Conservation (phyloP, 35 echinoderm and acorn worm genomes). For the Diadema setosum region DNA sequence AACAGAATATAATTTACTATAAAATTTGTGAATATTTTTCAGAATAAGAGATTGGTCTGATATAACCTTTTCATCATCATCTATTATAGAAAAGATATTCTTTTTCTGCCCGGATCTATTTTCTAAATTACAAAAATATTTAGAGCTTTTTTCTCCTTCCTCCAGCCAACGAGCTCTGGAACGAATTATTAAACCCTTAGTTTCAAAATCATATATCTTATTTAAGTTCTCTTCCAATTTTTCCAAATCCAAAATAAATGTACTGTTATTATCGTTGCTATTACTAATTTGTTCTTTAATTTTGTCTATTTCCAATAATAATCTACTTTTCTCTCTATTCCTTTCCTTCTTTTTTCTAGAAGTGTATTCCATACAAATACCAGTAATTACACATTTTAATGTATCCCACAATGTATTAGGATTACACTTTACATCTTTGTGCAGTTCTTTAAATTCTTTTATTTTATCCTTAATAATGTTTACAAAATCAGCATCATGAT, state of each 20-base stretch:
- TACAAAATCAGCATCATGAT: conserved; percentile 24
- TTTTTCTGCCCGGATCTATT: neutral
- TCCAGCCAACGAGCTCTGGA: conserved; percentile 27
- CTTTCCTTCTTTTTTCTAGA: conserved; percentile 1
- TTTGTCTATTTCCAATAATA: neutral
- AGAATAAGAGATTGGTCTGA: neutral
- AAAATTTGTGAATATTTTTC: too few species aligned
- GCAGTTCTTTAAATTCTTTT: conserved; percentile 8
- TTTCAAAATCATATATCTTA: conserved; percentile 1
- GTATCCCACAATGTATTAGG: conserved; percentile 3
- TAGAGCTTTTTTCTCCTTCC: conserved; percentile 24
- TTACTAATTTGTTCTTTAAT: neutral
- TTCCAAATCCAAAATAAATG: too few species aligned
- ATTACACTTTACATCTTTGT: neutral
- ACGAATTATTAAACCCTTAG: conserved; percentile 23
- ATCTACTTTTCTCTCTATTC: neutral
- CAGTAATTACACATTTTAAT: neutral
- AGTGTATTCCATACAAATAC: neutral
- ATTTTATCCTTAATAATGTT: too few species aligned
- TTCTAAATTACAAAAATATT: conserved; percentile 55
- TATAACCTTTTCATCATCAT: neutral
- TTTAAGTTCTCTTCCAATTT: neutral
- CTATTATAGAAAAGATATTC: neutral
- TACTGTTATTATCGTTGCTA: neutral
- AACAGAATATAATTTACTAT: too few species aligned